These are phyloP conservation scores for Boleophthalmus pectinirostris DNA, from an alignment of 2,113 vertebrate genomes.

Conservation along the genomic window DNA sequence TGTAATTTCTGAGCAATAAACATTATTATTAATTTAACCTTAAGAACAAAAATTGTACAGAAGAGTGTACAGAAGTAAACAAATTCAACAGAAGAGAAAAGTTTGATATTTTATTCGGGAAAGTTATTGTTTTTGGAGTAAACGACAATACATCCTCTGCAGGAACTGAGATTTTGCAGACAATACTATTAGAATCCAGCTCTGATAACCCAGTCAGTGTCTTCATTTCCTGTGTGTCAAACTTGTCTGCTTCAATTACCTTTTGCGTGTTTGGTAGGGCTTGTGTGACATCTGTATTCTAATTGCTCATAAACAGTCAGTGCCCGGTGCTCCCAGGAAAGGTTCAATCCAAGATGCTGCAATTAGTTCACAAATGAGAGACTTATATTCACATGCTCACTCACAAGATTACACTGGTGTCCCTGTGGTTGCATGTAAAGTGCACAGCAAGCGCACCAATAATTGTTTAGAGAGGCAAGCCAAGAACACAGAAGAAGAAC, in stretches of 20 bases:
- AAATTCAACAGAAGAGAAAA: neutral
- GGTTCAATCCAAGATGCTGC: slow-evolving; percentile 15
- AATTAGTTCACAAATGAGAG: slow-evolving; percentile 64
- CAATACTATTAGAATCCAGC: slow-evolving; percentile 28
- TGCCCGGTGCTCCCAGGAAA: slow-evolving; percentile 32
- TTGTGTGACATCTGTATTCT: slow-evolving; percentile 51
- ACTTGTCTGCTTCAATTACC: slow-evolving; percentile 51
- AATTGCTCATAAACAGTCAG: slow-evolving; percentile 56
- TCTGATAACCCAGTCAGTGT: neutral
- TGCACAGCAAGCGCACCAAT: slow-evolving; percentile 35
- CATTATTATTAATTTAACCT: neutral
- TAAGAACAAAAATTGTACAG: neutral
- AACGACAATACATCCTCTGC: slow-evolving; percentile 11
- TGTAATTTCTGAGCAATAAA: no score
- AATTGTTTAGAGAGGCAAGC: neutral
- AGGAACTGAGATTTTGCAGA: slow-evolving; percentile 3
- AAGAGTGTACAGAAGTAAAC: no score
- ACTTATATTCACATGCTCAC: slow-evolving; percentile 36
- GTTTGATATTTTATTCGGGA: slow-evolving; percentile 7
- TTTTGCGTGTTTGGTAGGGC: slow-evolving; percentile 32
- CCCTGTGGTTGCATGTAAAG: slow-evolving; percentile 15
- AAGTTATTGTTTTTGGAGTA: slow-evolving; percentile 18
- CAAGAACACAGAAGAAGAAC: neutral
- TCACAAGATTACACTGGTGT: slow-evolving; percentile 39
- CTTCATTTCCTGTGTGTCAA: slow-evolving; percentile 50